A percentile compares a stretch with the other conserved stretches of the same genome.
Evolutionary conservation across 2,113 vertebrate genomes (phyloP).

Genomic region (Alligator mississippiensis): DNA sequence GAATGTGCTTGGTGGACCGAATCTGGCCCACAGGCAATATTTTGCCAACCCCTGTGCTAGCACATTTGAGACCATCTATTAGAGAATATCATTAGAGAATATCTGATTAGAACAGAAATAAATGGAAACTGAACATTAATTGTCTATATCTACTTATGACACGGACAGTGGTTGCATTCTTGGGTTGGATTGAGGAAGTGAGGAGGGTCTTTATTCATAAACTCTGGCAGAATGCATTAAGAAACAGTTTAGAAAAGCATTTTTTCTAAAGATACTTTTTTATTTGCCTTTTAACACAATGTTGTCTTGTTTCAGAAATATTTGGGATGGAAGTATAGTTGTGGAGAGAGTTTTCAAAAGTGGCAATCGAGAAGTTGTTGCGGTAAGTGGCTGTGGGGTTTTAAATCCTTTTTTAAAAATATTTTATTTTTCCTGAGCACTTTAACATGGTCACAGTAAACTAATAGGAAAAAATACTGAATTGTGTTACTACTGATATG

Average conservation of each 20-base stretch:
- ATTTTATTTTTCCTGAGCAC: neutral
- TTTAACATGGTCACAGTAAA: neutral
- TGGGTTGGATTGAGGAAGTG: no score
- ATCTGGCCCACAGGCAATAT: no score
- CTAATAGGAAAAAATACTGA: accelerated
- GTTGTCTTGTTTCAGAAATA: conserved; percentile 83
- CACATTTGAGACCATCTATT: no score
- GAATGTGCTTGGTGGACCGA: no score
- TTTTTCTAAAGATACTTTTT: neutral
- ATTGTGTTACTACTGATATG: accelerated
- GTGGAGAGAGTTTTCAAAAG: conserved; percentile 88
- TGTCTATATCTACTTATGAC: no score
- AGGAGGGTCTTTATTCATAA: no score
- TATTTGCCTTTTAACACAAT: conserved; percentile 17
- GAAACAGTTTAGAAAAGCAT: neutral
- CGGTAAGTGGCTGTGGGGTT: conserved; percentile 81
- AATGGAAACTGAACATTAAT: no score
- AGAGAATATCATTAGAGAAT: no score
- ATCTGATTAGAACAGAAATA: no score
- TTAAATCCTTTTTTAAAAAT: neutral
- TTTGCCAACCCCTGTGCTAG: no score
- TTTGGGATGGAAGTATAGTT: conserved; percentile 97
- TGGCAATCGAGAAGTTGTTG: conserved; percentile 85
- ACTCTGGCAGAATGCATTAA: neutral
- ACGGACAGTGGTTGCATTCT: no score